Evolutionary conservation across 2,113 vertebrate species (phyloP), one percentile per base, ranked within the genome.

Genomic region (Myotis brandtii): DNA sequence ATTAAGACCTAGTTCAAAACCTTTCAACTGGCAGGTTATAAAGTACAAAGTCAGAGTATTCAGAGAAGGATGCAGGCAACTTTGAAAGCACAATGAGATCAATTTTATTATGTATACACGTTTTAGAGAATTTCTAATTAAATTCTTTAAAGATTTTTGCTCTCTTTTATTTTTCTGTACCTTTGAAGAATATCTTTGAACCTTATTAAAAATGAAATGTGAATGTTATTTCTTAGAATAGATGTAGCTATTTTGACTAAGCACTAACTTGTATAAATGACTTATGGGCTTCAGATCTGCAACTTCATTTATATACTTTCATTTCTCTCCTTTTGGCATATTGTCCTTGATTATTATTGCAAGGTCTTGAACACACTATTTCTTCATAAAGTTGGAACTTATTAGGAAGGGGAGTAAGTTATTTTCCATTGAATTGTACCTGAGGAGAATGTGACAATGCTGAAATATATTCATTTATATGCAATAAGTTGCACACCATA

Each of bases 1-100:
- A 17, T 93, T 93, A 96, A 84, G 18, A 86, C 1, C 17, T 82
- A 69, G 62, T 88, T 95, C 40, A 86, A 80, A 93, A 92, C 48
- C 27, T 96, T 90, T 90, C 64, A 59, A 77, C 64, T 96, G 66
- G 37, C 23, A 95, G 46, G 25, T 87, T 95, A 84, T 95, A 94
- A 98, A 97, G 89, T 79, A 87, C 43, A 97, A 83, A 93, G 76
- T 87, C 46, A 75, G 67, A 83, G 32, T 92, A 87, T 94, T 97
- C 40, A 56, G 94, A 73, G 89, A 86, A 70, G 25, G 34, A 91
- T 92, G 50, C 30, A 43, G 50, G 46, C 62, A 72, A 96, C 94
- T 79, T 83, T 84, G 67, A 92, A 97, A 97, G 27, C 59, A 91
- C 0, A 62, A 94, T 84, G n/a, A 40, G 96, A 95, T 97, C 94